Evolutionary conservation across 23 tunicate genomes (phyloP).

Genomic region (Corella eumyota): DNA sequence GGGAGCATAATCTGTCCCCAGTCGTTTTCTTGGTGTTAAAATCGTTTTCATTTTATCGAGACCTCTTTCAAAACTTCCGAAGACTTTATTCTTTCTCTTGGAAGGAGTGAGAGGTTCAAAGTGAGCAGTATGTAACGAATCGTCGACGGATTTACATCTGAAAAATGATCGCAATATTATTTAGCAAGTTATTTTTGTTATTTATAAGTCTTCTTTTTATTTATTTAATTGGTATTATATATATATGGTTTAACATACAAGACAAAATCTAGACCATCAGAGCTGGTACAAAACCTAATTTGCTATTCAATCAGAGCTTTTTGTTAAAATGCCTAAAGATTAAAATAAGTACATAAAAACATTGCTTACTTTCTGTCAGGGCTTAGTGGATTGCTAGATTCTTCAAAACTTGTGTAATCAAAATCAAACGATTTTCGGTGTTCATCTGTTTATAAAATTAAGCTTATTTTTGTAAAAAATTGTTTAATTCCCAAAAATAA

Average conservation of each 20-base stretch:
- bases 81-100: slow-evolving; percentile 45
- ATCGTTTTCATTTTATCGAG: slow-evolving; percentile 77
- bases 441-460: slow-evolving; percentile 18
- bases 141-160: slow-evolving; percentile 78
- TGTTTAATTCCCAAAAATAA: no score
- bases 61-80: slow-evolving; percentile 94
- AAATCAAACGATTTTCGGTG: slow-evolving; percentile 44
- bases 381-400: slow-evolving; percentile 35
- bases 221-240: no score
- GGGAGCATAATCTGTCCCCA: slow-evolving; percentile 18
- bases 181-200: not conserved
- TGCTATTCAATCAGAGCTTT: no score
- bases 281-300: no score
- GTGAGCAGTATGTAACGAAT: slow-evolving; percentile 66
- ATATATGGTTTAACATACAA: no score
- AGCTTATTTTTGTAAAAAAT: no score
- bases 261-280: no score
- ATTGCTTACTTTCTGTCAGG: slow-evolving; percentile 63
- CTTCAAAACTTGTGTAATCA: slow-evolving; percentile 7
- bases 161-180: not conserved
- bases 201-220: no score
- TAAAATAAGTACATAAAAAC: not conserved
- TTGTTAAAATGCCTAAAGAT: no score
- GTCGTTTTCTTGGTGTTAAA: slow-evolving; percentile 67
- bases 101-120: slow-evolving; percentile 69